A percentile compares a stretch with the other conserved stretches of the same genome.
Evolutionary conservation across 1,140 invertebrate genomes (phyloP).

Genomic region (Conus ventricosus): DNA sequence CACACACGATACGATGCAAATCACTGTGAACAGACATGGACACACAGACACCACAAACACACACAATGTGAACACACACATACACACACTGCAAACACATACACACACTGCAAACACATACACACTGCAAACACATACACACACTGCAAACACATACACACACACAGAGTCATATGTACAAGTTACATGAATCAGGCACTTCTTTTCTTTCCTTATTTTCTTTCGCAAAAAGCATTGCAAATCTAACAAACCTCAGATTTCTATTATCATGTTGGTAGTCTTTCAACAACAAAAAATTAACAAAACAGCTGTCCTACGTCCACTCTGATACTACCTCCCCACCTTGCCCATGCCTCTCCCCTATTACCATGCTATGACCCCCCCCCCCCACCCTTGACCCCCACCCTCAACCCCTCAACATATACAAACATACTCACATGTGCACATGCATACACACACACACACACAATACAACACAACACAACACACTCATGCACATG

Average conservation of each 20-base stretch:
- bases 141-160: slow-evolving; percentile 13
- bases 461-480: background rate
- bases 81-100: background rate
- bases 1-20: background rate
- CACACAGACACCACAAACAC: background rate
- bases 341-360: no score
- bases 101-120: background rate
- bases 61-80: background rate
- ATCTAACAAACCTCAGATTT: no score
- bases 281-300: no score
- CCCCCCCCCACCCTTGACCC: no score
- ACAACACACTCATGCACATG: background rate
- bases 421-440: background rate
- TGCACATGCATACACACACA: background rate
- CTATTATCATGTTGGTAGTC: no score
- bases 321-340: no score
- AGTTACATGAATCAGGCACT: no score
- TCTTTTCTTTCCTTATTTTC: no score
- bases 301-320: no score
- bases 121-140: background rate
- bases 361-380: no score
- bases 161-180: background rate
- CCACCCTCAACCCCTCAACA: no score
- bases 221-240: no score
- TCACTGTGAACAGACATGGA: background rate